A percentile compares a stretch with the other conserved stretches of the same genome.
Evolutionary conservation across 2,888 invertebrate genomes (phyloP).

Genomic region (Andrena minutula): DNA sequence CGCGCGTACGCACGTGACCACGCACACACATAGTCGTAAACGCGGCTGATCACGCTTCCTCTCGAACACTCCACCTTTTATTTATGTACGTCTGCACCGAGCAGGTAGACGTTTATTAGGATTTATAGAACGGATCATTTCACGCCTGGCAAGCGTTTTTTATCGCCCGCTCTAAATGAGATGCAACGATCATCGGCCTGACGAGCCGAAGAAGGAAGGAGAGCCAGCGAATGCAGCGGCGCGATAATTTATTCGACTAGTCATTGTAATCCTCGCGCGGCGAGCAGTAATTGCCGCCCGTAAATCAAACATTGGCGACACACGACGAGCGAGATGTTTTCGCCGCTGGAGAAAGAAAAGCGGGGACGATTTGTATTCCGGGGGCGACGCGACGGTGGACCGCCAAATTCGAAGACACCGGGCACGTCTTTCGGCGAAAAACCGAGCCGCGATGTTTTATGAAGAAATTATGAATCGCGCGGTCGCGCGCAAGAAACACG

Average conservation of each 20-base stretch:
- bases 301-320: conserved; percentile 30
- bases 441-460: conserved; percentile 27
- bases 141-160: conserved; percentile 70
- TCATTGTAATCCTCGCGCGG: conserved; percentile 12
- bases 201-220: conserved; percentile 30
- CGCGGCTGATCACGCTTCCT: conserved; percentile 60
- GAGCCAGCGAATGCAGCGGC: conserved; percentile 12
- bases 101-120: conserved; percentile 83
- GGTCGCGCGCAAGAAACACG: conserved; percentile 46
- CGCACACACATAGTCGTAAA: conserved; percentile 42
- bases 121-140: conserved; percentile 83
- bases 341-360: too few relatives aligned
- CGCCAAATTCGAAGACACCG: not conserved
- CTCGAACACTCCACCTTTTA: conserved; percentile 66
- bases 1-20: conserved; percentile 53
- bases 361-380: not conserved
- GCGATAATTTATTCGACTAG: conserved; percentile 27
- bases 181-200: conserved; percentile 73
- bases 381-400: not conserved
- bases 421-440: not conserved
- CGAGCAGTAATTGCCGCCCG: conserved; percentile 15
- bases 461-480: conserved; percentile 49
- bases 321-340: not conserved
- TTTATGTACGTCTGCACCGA: conserved; percentile 76
- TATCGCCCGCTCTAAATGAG: conserved; percentile 76